phyloP scores from a whole-genome alignment of 2,888 invertebrate species.

The Chelonus formosanus region DNA sequence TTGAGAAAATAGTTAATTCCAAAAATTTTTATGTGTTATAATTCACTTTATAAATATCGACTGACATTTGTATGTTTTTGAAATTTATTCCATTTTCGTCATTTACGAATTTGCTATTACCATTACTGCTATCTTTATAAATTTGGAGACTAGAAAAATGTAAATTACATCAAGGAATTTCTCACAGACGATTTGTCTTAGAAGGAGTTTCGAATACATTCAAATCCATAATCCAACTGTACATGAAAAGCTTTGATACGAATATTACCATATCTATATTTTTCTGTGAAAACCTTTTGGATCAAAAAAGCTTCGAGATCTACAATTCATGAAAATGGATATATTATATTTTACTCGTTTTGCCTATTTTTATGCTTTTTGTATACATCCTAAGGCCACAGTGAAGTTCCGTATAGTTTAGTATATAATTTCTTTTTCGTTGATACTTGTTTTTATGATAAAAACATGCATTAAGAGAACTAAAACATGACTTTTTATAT shows the following conservation, averaged over 20 bases:
- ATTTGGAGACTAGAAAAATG: not conserved
- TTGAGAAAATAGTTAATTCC: no score
- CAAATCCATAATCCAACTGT: conserved; percentile 7
- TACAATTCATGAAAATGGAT: conserved; percentile 34
- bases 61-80: no score
- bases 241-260: conserved; percentile 12
- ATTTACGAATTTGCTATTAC: no score
- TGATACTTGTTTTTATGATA: not conserved
- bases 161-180: conserved; percentile 4
- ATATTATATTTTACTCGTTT: conserved; percentile 1
- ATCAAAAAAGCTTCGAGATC: conserved; percentile 34
- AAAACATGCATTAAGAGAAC: not conserved
- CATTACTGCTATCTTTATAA: no score
- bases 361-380: not conserved
- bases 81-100: no score
- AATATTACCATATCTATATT: conserved; percentile 33
- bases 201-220: not conserved
- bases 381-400: not conserved
- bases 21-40: no score
- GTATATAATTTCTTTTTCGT: not conserved
- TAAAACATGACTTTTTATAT: no score
- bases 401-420: not conserved
- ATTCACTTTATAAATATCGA: no score
- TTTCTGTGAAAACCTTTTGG: conserved; percentile 24
- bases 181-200: conserved; percentile 7